Conservation (phyloP, 1,140 invertebrate species). For the Orius laevigatus region DNA sequence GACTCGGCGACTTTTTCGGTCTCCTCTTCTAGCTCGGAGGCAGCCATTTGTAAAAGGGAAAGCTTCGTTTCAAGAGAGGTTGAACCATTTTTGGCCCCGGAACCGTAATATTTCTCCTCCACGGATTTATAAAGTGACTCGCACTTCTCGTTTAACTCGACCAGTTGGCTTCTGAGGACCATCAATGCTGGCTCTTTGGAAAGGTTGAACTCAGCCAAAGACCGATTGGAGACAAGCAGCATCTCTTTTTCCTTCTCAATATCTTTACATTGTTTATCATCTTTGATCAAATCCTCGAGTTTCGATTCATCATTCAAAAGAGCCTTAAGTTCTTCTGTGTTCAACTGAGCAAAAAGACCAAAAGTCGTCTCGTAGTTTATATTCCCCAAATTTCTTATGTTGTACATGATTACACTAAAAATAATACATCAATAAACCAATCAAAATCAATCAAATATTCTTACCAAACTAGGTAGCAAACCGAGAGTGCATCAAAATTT, state of each 20-base stretch:
- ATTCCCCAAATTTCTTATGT: too few species aligned
- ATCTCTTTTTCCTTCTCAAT: constrained; percentile 48
- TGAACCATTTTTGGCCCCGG: background rate
- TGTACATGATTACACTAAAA: too few species aligned
- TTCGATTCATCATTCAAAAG: too few species aligned
- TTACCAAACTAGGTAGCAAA: too few species aligned
- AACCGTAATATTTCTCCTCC: constrained; percentile 31
- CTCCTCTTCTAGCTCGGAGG: constrained; percentile 70
- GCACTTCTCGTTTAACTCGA: constrained; percentile 47
- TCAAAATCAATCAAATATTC: too few species aligned
- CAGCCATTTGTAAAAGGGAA: constrained; percentile 62
- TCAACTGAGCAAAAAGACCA: too few species aligned
- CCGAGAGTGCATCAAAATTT: too few species aligned
- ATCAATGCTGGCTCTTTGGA: constrained; percentile 58
- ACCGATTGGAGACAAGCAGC: constrained; percentile 66
- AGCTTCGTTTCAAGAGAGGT: constrained; percentile 48
- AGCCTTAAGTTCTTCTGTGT: too few species aligned
- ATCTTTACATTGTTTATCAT: background rate
- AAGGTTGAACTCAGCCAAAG: constrained; percentile 69
- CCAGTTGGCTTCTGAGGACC: constrained; percentile 45
- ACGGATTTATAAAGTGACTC: constrained; percentile 43
- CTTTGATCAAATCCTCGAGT: background rate
- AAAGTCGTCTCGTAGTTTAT: too few species aligned
- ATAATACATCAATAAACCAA: too few species aligned
- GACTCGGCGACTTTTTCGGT: constrained; percentile 40